Base-by-base conservation (phyloP, 2,113 vertebrate species). In the Zapus hudsonius region DNA sequence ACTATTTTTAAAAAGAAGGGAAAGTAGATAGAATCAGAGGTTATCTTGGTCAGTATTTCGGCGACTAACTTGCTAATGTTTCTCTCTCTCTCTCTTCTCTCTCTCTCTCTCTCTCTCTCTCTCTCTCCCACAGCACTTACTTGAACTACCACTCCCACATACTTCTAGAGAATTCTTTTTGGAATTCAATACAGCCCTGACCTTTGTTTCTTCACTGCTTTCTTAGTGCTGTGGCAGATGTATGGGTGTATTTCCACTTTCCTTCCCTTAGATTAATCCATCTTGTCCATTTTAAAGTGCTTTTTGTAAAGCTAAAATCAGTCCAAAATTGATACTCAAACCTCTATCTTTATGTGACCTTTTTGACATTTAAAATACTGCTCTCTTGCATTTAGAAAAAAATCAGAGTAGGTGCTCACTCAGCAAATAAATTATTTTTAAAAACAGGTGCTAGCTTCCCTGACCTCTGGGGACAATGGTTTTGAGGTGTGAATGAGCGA, bases 371-470 rank as follows among this genome's bases (percentile, higher is more conserved):
- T 73, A 61, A 86, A 10, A n/a, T 75, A 12, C 11, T 16, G n/a
- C 15, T 86, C 31, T 76, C 7, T 2, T 84, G 33, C 22, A 72
- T 42, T 83, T 88, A 40, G 83, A 78, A 40, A 80, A 79, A 67
- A 74, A 47, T 23, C 86, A 47, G 33, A 55, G 7, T 47, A 76
- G 55, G 6, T 1, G 38, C 27, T 29, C 4, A 42, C 72, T 59
- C 82, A 84, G 7, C 16, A 29, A 84, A 80, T 1, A 36, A 81
- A 42, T 67, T 47, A 57, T 91, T 94, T 94, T 44, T 80, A 52
- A 78, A 57, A 5, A 27, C 72, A 6, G 4, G 57, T 89, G 19
- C 38, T 76, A 57, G 10, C 22, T 80, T 83, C 38, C 36, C 22
- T 57, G 22, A 64, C 8, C 5, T 27, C 15, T 66, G n/a, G 52